These are phyloP conservation scores for Lophotis ruficrista DNA, from an alignment of 2,113 vertebrate species.

Conservation along the genomic window DNA sequence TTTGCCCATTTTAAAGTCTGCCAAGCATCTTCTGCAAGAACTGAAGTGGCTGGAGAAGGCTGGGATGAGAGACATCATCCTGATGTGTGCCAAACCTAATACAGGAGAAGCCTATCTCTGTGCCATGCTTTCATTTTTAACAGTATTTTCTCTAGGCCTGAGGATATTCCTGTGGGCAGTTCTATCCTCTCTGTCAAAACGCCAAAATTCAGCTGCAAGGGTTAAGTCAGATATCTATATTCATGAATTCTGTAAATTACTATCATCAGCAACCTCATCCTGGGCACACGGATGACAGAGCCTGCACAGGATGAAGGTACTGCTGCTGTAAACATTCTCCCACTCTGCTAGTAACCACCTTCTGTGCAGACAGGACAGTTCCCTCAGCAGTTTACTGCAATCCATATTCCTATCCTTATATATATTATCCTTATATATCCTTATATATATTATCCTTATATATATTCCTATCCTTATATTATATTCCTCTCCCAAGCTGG, in stretches of 20 bases:
- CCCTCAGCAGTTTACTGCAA: not conserved
- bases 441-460: not conserved
- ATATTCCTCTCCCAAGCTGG: not conserved
- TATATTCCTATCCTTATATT: not conserved
- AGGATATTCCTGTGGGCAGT: not conserved
- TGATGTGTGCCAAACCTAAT: not conserved
- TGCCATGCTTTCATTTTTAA: not conserved
- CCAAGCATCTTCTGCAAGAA: not conserved
- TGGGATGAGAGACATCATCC: not conserved
- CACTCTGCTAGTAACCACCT: not conserved
- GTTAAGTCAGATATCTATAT: not conserved
- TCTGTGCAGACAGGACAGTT: not conserved
- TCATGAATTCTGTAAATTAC: not conserved
- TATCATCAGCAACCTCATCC: not conserved
- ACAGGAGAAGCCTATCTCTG: not conserved
- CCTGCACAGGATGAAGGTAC: not conserved
- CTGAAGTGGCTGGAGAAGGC: not conserved
- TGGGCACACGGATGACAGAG: fast-evolving
- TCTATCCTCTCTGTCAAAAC: not conserved
- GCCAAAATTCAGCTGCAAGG: not conserved
- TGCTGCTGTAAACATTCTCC: not conserved
- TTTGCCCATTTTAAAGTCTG: not conserved
- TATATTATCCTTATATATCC: not conserved
- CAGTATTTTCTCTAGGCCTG: not conserved
- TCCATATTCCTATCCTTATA: not conserved